These are phyloP conservation scores for Watsonalla binaria DNA, from an alignment of 2,888 invertebrate genomes.

Conservation along the genomic window DNA sequence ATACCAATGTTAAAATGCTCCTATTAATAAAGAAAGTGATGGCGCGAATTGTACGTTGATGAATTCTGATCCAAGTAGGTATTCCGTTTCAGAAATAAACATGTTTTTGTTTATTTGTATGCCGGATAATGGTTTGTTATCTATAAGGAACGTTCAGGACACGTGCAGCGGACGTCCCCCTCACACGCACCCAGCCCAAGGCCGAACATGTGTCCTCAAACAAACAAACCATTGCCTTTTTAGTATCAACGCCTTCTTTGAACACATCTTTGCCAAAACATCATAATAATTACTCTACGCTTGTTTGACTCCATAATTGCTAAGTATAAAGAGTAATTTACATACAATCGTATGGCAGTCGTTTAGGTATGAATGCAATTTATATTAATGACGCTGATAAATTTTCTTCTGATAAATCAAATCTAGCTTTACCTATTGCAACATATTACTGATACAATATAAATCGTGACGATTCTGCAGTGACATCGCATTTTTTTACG, in stretches of 20 bases:
- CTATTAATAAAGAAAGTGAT: conserved; percentile 1
- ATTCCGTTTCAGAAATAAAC: neutral
- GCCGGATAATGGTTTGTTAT: conserved; percentile 40
- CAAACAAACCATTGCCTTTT: conserved; percentile 33
- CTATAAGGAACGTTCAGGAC: conserved; percentile 29
- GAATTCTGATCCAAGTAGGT: neutral
- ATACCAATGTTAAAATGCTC: conserved; percentile 1
- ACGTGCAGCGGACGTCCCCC: conserved; percentile 46
- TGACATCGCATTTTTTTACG: conserved; percentile 61
- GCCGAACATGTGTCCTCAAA: conserved; percentile 47
- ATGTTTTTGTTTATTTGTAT: conserved; percentile 13
- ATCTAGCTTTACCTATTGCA: neutral
- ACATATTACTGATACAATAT: conserved; percentile 6
- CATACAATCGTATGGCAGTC: neutral
- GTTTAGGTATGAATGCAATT: too few relatives aligned
- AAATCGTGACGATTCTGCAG: conserved; percentile 31
- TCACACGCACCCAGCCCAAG: conserved; percentile 38
- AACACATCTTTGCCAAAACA: conserved; percentile 14
- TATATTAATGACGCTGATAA: neutral
- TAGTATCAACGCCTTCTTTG: conserved; percentile 20
- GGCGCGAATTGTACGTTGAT: neutral
- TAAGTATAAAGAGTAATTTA: neutral
- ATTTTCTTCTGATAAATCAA: neutral
- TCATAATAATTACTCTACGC: neutral
- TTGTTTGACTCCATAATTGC: neutral